Evolutionary conservation across 2,888 invertebrate genomes (phyloP), one percentile per base, ranked within the genome.

Genomic region (Sarcophaga variegata): DNA sequence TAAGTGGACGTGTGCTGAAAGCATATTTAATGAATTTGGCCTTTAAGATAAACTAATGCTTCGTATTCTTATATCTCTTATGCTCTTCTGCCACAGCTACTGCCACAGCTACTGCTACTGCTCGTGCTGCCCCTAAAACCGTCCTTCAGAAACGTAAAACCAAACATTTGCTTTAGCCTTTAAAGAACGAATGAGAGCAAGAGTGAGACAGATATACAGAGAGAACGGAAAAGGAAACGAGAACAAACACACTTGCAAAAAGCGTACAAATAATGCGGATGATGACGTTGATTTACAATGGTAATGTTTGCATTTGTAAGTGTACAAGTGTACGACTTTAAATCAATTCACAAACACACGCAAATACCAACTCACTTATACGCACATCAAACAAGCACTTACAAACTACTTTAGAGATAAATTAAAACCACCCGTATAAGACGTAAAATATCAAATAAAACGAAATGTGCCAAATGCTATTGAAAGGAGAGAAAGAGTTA

Each of bases 1-100:
- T 49, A 2, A 25, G 20, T 75, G 22, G 37, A 10, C 49, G 5
- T 74, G 66, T 67, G 6, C 45, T 66, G 63, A 69, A 66, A 83
- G 83, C 79, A 79, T 83, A 83, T 83, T 83, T 78, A 63, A 78
- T 83, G 62, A 83, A 74, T 80, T 75, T 76, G 60, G 64, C 75
- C 62, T 82, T 66, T 60, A 78, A 54, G 54, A 54, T 8, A 67
- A 70, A 54, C 14, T 66, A 6, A 14, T 17, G 14, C 37, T 77
- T 12, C 67, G 20, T 47, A 62, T 67, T 54, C 25, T 14, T 54
- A 54, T 14, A 54, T 17, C 54, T 54, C 54, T 14, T 54, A 12
- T 54, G 12, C 27, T 17, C 37, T 17, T 66, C 66, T 66, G 12
- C 1, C 14, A 37, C 37, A 37, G 0, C 37, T 10, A 37, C 8